Evolutionary conservation across 2,113 vertebrate genomes (phyloP).

Genomic region (Felis catus): DNA sequence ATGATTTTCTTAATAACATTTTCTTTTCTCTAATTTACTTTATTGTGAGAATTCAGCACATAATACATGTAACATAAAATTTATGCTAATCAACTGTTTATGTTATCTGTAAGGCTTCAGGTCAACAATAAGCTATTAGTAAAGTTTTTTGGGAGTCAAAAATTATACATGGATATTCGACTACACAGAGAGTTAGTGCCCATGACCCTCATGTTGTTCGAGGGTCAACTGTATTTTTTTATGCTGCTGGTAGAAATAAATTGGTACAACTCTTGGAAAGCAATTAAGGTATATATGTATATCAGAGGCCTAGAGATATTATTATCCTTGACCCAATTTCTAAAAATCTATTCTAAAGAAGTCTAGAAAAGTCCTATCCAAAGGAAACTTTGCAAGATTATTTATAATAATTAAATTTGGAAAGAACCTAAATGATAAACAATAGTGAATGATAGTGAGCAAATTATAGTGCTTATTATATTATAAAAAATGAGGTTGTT

Average conservation of each 20-base stretch:
- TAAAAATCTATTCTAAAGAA: conserved; percentile 3
- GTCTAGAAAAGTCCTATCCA: not conserved
- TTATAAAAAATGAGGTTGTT: not conserved
- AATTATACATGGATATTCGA: not conserved
- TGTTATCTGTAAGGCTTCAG: not conserved
- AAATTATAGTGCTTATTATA: not conserved
- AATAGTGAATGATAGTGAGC: not conserved
- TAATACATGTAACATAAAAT: not conserved
- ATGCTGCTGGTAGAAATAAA: not conserved
- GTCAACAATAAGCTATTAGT: not conserved
- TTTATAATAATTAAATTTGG: conserved; percentile 38
- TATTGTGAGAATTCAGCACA: not conserved
- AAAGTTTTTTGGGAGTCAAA: not conserved
- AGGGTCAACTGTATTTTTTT: not conserved
- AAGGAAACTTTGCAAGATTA: not conserved
- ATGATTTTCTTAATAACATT: not conserved
- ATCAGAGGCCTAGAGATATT: not conserved
- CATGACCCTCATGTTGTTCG: not conserved
- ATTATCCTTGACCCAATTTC: not conserved
- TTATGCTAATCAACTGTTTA: not conserved
- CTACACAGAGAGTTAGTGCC: not conserved
- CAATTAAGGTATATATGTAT: not conserved
- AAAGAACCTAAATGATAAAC: not conserved
- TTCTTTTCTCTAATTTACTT: not conserved
- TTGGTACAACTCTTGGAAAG: conserved; percentile 9